phyloP scores from a whole-genome alignment of 2,113 vertebrate genomes.

The Nycticorax nycticorax region DNA sequence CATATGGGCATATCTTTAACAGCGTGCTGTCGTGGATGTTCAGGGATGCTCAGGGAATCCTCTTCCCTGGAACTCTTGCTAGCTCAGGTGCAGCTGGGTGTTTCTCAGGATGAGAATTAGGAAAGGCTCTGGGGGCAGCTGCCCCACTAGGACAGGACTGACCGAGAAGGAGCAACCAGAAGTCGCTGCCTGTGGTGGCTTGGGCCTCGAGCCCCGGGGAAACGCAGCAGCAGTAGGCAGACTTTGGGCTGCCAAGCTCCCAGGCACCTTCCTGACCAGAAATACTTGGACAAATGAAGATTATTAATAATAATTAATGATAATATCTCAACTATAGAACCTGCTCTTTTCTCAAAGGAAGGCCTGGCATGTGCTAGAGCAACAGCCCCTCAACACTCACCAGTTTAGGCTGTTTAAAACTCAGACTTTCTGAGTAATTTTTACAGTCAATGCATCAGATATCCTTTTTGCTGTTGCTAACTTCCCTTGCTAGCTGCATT shows the following conservation, averaged over 20 bases:
- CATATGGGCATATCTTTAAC: neutral
- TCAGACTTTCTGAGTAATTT: neutral
- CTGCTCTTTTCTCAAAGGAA: neutral
- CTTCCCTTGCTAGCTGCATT: neutral
- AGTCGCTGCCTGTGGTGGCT: neutral
- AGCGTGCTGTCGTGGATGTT: accelerated
- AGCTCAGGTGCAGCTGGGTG: neutral
- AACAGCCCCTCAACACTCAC: neutral
- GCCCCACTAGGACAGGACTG: neutral
- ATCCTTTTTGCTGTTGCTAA: neutral
- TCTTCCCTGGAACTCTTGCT: neutral
- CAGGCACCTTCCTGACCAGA: neutral
- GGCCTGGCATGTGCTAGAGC: neutral
- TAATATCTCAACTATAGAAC: neutral
- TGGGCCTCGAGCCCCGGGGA: neutral
- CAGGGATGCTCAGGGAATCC: neutral
- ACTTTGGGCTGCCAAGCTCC: neutral
- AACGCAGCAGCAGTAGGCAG: neutral
- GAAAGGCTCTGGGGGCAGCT: neutral
- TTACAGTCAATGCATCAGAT: neutral
- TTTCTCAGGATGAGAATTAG: neutral
- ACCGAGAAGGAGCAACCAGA: neutral
- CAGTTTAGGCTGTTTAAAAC: neutral
- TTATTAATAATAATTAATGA: neutral
- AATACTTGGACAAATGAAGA: neutral